A percentile compares a stretch with the other conserved stretches of the same genome.
phyloP scores from a whole-genome alignment of 1,140 invertebrate genomes.

The Trachymyrmex septentrionalis region DNA sequence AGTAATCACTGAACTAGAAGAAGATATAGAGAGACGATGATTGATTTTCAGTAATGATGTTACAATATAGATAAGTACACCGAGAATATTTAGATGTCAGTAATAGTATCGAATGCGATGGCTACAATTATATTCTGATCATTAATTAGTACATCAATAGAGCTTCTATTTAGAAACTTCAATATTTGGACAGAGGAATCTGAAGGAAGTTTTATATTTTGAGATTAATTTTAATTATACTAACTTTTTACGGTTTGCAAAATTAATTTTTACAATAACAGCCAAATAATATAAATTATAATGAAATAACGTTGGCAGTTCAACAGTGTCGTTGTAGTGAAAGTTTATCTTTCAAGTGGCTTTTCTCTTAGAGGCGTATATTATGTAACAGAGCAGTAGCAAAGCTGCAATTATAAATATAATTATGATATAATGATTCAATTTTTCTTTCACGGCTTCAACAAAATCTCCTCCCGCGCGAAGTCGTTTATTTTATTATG shows the following conservation, averaged over 20 bases:
- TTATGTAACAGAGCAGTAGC: not conserved
- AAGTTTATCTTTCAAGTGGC: not conserved
- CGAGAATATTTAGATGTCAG: constrained; percentile 19
- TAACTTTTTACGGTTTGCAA: not conserved
- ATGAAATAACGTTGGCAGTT: constrained; percentile 18
- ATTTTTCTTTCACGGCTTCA: constrained; percentile 76
- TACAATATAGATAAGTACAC: constrained; percentile 36
- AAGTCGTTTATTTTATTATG: constrained; percentile 78
- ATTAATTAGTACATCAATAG: constrained; percentile 44
- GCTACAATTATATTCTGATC: constrained; percentile 29
- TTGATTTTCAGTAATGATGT: constrained; percentile 3
- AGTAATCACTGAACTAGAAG: not conserved
- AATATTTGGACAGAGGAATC: constrained; percentile 67
- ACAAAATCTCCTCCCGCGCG: constrained; percentile 80
- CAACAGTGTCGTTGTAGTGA: not conserved
- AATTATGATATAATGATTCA: constrained; percentile 7
- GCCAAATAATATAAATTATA: not conserved
- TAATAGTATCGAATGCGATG: constrained; percentile 26
- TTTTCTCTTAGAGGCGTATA: not conserved
- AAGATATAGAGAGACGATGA: constrained; percentile 13
- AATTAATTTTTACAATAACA: constrained; percentile 26
- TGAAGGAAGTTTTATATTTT: constrained; percentile 36
- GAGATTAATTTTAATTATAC: constrained; percentile 2
- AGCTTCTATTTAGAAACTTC: constrained; percentile 32
- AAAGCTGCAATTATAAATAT: constrained; percentile 11